Percentiles rank a stretch among this genome's conserved stretches.
phyloP scores from a whole-genome alignment of 2,797 vertebrate genomes.

The Xenentodon cancila region DNA sequence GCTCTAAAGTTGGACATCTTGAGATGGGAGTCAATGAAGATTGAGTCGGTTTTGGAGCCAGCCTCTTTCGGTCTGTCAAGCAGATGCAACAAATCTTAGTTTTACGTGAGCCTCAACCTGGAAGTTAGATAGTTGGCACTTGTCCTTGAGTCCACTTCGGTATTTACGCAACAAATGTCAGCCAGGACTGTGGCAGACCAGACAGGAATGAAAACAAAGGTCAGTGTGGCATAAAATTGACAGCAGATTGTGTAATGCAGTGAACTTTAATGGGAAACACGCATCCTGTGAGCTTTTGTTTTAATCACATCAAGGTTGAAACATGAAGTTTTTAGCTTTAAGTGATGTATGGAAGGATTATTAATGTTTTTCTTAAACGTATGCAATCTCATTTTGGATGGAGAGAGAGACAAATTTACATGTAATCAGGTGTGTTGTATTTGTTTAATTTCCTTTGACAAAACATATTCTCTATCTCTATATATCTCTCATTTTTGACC shows the following conservation, averaged over 20 bases:
- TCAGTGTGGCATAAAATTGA: slow-evolving; percentile 66
- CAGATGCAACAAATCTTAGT: no score
- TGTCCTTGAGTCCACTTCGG: slow-evolving; percentile 10
- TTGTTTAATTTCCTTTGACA: slow-evolving; percentile 18
- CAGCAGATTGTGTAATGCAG: slow-evolving; percentile 67
- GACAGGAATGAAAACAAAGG: slow-evolving; percentile 73
- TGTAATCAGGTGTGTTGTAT: not conserved
- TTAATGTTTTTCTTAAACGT: no score
- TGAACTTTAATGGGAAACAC: slow-evolving; percentile 52
- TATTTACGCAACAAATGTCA: slow-evolving; percentile 67
- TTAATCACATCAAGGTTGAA: slow-evolving; percentile 18
- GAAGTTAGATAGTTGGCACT: not conserved
- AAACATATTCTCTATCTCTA: slow-evolving; percentile 33
- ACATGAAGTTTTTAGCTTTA: no score
- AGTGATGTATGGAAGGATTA: no score
- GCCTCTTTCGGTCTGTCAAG: no score
- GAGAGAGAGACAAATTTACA: no score
- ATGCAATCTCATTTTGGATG: no score
- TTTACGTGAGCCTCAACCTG: no score
- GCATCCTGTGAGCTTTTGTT: slow-evolving; percentile 8
- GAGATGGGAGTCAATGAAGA: no score
- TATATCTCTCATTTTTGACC: slow-evolving; percentile 59
- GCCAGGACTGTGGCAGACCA: slow-evolving; percentile 39
- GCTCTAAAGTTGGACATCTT: no score
- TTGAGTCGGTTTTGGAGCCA: no score